Percentiles rank a stretch among this genome's conserved stretches.
Evolutionary conservation across 1,140 invertebrate genomes (phyloP).

Genomic region (Magallana ariakensis): DNA sequence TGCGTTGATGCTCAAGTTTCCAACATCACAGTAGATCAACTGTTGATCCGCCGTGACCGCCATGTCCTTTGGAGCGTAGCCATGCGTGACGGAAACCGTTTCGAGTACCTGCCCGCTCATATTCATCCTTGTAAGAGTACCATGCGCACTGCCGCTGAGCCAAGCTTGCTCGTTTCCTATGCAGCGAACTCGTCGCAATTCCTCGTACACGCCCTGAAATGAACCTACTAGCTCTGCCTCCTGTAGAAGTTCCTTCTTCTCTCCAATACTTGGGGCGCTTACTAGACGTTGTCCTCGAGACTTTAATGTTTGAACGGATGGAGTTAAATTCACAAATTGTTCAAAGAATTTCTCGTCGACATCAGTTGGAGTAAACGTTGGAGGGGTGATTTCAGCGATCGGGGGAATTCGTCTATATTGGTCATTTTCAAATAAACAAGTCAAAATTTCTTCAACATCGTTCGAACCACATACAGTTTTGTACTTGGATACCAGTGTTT

Average conservation of each 20-base stretch:
- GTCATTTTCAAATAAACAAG: background rate
- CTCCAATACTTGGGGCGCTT: background rate
- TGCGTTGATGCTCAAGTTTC: background rate
- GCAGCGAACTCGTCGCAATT: background rate
- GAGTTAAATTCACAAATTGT: constrained; percentile 1
- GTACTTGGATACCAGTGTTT: background rate
- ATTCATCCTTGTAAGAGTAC: background rate
- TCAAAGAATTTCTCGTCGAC: background rate
- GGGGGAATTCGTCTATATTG: constrained; percentile 16
- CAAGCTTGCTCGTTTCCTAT: background rate
- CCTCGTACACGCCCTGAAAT: background rate
- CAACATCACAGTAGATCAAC: background rate
- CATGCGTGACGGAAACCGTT: constrained; percentile 7
- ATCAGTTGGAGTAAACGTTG: background rate
- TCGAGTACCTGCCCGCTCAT: background rate
- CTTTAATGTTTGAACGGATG: background rate
- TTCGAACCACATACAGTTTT: background rate
- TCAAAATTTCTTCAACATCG: background rate
- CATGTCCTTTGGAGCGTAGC: constrained; percentile 4
- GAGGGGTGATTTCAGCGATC: background rate
- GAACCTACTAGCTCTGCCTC: constrained; percentile 1
- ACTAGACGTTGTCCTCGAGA: constrained; percentile 7
- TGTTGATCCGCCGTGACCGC: background rate
- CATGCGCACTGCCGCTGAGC: background rate
- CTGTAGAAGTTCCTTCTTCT: background rate